These are phyloP conservation scores for Stenchaetothrips biformis DNA, from an alignment of 2,888 invertebrate species.

Conservation along the genomic window DNA sequence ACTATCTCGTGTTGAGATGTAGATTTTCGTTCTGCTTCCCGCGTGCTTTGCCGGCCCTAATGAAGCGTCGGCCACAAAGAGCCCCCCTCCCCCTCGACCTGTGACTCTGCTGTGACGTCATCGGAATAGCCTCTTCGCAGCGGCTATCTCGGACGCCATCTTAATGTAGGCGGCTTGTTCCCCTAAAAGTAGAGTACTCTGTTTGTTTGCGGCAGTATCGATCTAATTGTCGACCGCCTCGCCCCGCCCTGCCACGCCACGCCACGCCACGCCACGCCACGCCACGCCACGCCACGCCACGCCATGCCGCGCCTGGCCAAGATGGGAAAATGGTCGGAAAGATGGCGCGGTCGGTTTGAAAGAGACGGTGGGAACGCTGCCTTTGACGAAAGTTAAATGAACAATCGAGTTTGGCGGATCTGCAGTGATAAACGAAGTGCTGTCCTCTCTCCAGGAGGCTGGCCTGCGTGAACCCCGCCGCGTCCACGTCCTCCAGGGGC, in stretches of 20 bases:
- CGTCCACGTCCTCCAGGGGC: too few species aligned
- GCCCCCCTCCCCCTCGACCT: neutral
- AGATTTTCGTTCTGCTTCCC: neutral
- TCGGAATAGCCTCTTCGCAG: too few species aligned
- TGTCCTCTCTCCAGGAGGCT: too few species aligned
- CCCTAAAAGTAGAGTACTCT: neutral
- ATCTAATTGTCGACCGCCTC: neutral
- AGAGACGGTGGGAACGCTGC: neutral
- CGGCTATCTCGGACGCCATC: neutral
- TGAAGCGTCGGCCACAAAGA: neutral
- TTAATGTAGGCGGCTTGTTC: slow-evolving; percentile 11
- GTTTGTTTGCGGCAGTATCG: neutral
- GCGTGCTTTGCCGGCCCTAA: neutral
- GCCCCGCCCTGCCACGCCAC: neutral
- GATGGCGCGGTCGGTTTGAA: neutral
- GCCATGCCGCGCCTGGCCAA: neutral
- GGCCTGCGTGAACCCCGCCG: too few species aligned
- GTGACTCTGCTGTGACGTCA: neutral
- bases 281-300: too few species aligned
- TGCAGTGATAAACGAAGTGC: neutral
- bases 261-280: neutral
- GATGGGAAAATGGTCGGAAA: neutral
- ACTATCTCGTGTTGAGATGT: neutral
- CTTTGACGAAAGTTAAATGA: slow-evolving; percentile 23
- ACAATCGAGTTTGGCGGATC: slow-evolving; percentile 15